Percentiles rank a stretch among this genome's conserved stretches.
These are phyloP conservation scores for Hylyphantes graminicola DNA, from an alignment of 1,140 invertebrate species.

Conservation along the genomic window DNA sequence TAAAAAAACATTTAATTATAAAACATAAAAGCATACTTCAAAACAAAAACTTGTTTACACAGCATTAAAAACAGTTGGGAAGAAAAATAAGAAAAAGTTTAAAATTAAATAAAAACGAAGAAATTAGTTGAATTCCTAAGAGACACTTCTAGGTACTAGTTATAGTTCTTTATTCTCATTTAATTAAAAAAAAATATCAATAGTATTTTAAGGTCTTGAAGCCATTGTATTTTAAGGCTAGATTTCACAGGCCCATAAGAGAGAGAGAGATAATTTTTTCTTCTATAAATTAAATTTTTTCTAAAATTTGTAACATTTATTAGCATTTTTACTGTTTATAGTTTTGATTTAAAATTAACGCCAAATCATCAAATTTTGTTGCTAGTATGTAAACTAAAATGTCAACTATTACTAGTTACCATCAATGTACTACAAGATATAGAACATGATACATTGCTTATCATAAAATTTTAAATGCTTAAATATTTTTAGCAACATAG, in stretches of 20 bases:
- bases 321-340: no score
- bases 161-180: neutral
- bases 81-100: neutral
- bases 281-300: no score
- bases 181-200: no score
- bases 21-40: neutral
- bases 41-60: neutral
- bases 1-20: constrained; percentile 10
- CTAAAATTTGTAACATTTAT: no score
- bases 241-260: no score
- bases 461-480: neutral
- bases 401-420: neutral
- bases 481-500: neutral
- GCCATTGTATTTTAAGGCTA: no score
- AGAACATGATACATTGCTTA: neutral
- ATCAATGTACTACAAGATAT: neutral
- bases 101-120: neutral
- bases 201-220: no score
- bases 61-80: neutral
- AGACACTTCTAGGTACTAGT: neutral
- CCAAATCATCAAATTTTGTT: no score
- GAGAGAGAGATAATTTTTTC: no score
- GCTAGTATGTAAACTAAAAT: neutral
- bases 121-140: neutral
- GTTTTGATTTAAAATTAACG: no score